phyloP scores from a whole-genome alignment of 2,888 invertebrate genomes.

The Habroteleia sp. region DNA sequence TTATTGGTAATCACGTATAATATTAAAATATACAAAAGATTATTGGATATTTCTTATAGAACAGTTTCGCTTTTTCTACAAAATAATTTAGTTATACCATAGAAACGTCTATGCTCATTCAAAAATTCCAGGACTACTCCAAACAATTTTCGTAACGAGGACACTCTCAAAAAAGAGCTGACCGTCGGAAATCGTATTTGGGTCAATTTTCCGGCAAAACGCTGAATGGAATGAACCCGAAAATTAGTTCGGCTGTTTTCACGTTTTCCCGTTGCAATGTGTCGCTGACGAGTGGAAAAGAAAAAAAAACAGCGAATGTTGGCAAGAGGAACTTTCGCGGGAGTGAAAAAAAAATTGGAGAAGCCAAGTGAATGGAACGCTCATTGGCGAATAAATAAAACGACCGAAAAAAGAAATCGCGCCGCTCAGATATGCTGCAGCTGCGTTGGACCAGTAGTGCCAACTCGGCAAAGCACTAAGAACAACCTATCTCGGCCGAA shows the following conservation, averaged over 20 bases:
- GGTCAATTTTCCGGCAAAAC: conserved; percentile 25
- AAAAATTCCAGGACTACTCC: background rate
- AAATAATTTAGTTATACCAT: no score
- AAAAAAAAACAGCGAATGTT: conserved; percentile 15
- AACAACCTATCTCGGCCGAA: conserved; percentile 28
- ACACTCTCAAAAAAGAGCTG: conserved; percentile 18
- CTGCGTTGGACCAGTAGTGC: conserved; percentile 15
- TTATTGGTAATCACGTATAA: no score
- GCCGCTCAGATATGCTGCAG: background rate
- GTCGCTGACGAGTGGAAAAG: conserved; percentile 6
- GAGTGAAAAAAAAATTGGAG: background rate
- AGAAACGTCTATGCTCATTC: no score
- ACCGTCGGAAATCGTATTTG: conserved; percentile 30
- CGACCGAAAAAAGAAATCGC: conserved; percentile 2
- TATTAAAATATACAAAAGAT: no score
- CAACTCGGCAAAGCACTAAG: conserved; percentile 33
- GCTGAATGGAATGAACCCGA: conserved; percentile 2
- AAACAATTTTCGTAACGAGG: conserved; percentile 26
- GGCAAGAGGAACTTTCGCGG: background rate
- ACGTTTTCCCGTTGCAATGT: conserved; percentile 12
- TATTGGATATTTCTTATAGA: no score
- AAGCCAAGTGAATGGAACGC: background rate
- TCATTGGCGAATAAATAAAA: conserved; percentile 24
- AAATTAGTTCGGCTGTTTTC: conserved; percentile 38
- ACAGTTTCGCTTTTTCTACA: no score